Base-by-base conservation (phyloP, 2,113 vertebrate genomes). In the Nothocercus julius region DNA sequence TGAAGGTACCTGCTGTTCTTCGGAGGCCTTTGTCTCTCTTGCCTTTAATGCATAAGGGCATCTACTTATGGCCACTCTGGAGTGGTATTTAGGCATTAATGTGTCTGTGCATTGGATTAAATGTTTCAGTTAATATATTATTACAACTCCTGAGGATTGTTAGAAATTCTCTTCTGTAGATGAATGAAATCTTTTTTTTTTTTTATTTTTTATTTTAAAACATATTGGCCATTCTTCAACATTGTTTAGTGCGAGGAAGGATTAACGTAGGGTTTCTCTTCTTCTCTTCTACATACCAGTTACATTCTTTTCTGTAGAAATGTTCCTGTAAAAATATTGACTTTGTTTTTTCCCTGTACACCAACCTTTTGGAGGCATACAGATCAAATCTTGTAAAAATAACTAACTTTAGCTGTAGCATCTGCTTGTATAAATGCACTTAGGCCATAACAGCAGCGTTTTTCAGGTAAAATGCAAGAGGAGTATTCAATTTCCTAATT, bases 271-370 rank as follows among this genome's bases (percentile, higher is more conserved):
- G 5, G 2, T 18, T 59, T 8, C 4, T 24, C 17, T 51, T 44
- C 47, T 11, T 8, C 5, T 24, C 17, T 51, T 44, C 47, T 11
- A 0, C 5, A 1, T 3, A 5, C 2, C 44, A 5, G 28, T 32
- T 61, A 8, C 4, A 20, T 51, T 40, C 49, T 49, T 47, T 36
- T 85, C 19, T 53, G 32, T 36, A 18, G 32, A 58, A 58, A 24
- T 24, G 16, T 19, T 72, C 54, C 58, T 83, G 7, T 63, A 24
- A 54, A 82, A 44, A 16, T 32, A 9, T 19, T 62, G 32, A 53
- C 24, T 9, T 44, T 59, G 14, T 11, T 58, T 68, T 58, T 85
- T 82, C 8, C 25, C 18, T 18, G 0, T 22, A 3, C 19, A 1
- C 19, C 21, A 53, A 13, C 70, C 14, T 66, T 54, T 69, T 47